Evolutionary conservation across 2,113 vertebrate species (phyloP).

Genomic region (Ivindomyrus marchei): DNA sequence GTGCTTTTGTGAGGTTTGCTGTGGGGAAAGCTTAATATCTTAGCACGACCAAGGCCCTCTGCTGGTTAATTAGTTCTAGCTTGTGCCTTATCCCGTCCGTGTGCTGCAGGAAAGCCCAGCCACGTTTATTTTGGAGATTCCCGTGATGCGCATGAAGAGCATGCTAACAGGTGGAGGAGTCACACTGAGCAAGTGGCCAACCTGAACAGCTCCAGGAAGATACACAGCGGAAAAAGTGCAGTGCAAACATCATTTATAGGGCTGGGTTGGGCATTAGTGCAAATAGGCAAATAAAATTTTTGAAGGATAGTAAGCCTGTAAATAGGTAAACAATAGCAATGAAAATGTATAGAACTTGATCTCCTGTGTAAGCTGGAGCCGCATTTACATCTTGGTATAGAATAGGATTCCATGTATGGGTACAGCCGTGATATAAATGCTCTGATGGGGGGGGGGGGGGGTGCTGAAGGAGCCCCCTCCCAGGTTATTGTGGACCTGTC

Average conservation of each 20-base stretch:
- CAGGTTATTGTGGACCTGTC: conserved; percentile 17
- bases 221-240: background rate
- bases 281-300: background rate
- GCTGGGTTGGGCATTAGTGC: background rate
- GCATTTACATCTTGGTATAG: background rate
- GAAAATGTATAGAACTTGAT: background rate
- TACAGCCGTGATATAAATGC: conserved; percentile 14
- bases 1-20: background rate
- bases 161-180: background rate
- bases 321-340: background rate
- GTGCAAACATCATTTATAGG: background rate
- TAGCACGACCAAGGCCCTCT: background rate
- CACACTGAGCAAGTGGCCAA: background rate
- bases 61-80: background rate
- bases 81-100: background rate
- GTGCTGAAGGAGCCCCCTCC: background rate
- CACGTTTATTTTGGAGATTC: background rate
- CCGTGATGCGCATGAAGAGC: background rate
- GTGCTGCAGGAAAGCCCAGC: background rate
- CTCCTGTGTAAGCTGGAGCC: background rate
- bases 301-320: background rate
- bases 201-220: background rate
- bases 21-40: background rate
- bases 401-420: background rate
- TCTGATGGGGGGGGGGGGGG: background rate